These are phyloP conservation scores for Tetanocera ferruginea DNA, from an alignment of 2,888 invertebrate species.

Conservation along the genomic window DNA sequence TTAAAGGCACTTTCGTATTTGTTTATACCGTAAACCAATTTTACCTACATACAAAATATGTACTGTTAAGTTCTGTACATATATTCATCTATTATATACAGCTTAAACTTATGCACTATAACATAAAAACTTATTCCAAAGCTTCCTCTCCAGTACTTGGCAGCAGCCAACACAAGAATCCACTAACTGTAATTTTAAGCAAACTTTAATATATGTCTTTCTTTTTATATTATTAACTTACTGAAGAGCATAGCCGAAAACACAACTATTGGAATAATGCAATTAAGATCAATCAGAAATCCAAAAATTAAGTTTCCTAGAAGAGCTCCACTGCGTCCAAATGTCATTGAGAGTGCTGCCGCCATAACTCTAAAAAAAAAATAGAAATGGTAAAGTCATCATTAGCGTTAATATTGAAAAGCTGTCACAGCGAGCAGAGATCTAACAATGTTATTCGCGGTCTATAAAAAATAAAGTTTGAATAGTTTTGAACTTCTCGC, in stretches of 20 bases:
- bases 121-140: constrained; percentile 68
- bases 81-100: neutral
- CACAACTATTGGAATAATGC: constrained; percentile 80
- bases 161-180: constrained; percentile 80
- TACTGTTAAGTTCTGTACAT: neutral
- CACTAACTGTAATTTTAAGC: constrained; percentile 75
- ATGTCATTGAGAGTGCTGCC: constrained; percentile 82
- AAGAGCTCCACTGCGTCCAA: constrained; percentile 83
- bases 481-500: too few species aligned
- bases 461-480: too few species aligned
- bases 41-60: neutral
- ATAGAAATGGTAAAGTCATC: neutral
- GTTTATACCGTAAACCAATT: too few species aligned
- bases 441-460: neutral
- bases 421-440: neutral
- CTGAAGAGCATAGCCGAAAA: constrained; percentile 82
- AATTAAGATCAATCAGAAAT: constrained; percentile 84
- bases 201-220: neutral
- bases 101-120: neutral
- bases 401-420: neutral
- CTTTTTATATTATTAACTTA: constrained; percentile 69
- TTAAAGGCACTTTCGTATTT: too few species aligned
- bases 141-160: constrained; percentile 83
- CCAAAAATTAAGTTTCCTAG: constrained; percentile 83
- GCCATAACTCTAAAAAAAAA: constrained; percentile 80